Conservation (phyloP, 1,140 invertebrate genomes). For the Solenopsis invicta region DNA sequence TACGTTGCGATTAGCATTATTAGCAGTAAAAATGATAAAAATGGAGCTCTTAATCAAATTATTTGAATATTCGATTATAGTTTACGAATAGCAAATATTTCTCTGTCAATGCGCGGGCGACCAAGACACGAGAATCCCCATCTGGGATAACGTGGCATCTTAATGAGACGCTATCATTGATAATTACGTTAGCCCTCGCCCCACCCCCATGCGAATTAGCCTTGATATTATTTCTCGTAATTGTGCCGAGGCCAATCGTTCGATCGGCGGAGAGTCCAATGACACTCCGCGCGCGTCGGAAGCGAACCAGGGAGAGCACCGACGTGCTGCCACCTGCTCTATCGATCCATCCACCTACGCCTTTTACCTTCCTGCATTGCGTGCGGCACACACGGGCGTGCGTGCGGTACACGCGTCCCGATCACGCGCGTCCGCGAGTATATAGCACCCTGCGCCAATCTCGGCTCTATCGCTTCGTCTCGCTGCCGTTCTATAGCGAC, state of each 20-base stretch:
- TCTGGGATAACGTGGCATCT: not conserved
- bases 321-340: slow-evolving; percentile 85
- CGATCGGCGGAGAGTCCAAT: slow-evolving; percentile 79
- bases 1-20: no score
- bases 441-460: no score
- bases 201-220: slow-evolving; percentile 9
- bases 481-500: not conserved
- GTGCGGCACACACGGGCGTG: slow-evolving; percentile 55
- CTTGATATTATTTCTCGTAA: slow-evolving; percentile 48
- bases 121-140: not conserved
- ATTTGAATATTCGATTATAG: no score
- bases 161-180: not conserved
- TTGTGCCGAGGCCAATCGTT: slow-evolving; percentile 69
- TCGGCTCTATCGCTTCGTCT: not conserved
- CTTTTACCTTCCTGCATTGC: slow-evolving; percentile 59
- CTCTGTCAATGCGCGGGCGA: no score
- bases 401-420: slow-evolving; percentile 26
- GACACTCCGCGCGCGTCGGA: slow-evolving; percentile 75
- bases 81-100: no score
- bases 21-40: no score
- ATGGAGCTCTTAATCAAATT: no score
- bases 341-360: slow-evolving; percentile 61
- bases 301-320: slow-evolving; percentile 82
- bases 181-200: not conserved
- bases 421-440: not conserved